phyloP scores from a whole-genome alignment of 2,888 invertebrate genomes.

The Drosophila austrosaltans region DNA sequence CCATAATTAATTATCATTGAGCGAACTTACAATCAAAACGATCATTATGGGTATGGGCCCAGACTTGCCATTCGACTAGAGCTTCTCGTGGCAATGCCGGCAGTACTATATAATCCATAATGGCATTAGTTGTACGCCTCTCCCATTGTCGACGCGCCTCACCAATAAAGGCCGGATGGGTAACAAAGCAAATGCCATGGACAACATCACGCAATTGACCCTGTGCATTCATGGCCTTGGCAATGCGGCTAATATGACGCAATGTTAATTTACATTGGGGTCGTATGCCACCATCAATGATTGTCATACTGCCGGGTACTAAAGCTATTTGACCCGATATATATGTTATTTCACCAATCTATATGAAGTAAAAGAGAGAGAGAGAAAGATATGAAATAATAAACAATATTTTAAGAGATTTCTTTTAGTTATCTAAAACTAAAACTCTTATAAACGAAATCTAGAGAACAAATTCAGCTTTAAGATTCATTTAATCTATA shows the following conservation, averaged over 20 bases:
- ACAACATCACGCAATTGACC: constrained; percentile 92
- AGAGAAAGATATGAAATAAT: background rate
- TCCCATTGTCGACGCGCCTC: constrained; percentile 92
- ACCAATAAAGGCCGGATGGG: constrained; percentile 88
- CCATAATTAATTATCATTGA: constrained; percentile 32
- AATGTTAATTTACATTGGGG: constrained; percentile 92
- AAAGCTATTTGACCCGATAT: constrained; percentile 97
- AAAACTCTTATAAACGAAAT: too few species aligned
- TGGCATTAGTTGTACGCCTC: constrained; percentile 92
- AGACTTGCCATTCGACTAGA: constrained; percentile 96
- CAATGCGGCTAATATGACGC: constrained; percentile 91
- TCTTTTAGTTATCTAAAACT: too few species aligned
- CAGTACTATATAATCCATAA: constrained; percentile 94
- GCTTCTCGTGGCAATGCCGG: constrained; percentile 91
- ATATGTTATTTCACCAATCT: constrained; percentile 93
- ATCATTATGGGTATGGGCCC: constrained; percentile 94
- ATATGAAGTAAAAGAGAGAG: background rate
- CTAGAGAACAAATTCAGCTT: too few species aligned
- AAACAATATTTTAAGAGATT: too few species aligned
- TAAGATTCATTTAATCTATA: too few species aligned
- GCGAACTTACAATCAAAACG: constrained; percentile 91
- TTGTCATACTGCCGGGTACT: constrained; percentile 91
- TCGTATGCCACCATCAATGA: constrained; percentile 91
- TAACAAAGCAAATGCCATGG: constrained; percentile 94
- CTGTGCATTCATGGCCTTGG: constrained; percentile 91